These are phyloP conservation scores for Bothrops alternatus DNA, from an alignment of 2,797 vertebrate species.

Conservation along the genomic window DNA sequence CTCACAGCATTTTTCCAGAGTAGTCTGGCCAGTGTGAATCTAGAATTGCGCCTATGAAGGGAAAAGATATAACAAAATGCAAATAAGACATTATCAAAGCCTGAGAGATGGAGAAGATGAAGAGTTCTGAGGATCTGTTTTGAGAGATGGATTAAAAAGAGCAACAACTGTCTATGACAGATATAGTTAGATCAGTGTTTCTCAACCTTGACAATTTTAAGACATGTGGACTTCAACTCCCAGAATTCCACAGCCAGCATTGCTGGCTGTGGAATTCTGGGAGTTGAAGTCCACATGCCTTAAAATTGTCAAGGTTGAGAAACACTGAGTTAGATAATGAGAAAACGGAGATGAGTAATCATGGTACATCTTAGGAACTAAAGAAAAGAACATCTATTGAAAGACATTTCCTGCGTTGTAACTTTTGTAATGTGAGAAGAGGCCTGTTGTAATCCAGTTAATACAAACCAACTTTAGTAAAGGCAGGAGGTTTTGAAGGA, in stretches of 20 bases:
- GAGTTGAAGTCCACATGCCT: too few species aligned
- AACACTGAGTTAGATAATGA: not conserved
- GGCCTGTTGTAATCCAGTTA: not conserved
- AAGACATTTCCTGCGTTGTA: not conserved
- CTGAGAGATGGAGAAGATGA: not conserved
- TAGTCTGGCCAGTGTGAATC: not conserved
- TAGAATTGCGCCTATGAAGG: not conserved
- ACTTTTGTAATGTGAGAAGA: not conserved
- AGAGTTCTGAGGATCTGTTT: not conserved
- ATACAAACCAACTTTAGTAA: not conserved
- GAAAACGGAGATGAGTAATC: not conserved
- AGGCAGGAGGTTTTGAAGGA: not conserved
- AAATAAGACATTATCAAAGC: not conserved
- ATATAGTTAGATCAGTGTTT: not conserved
- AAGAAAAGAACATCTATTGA: not conserved
- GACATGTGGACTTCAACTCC: too few species aligned
- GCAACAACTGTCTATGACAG: not conserved
- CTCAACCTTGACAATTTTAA: too few species aligned
- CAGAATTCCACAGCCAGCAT: too few species aligned
- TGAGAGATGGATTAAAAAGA: not conserved
- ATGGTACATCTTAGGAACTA: not conserved
- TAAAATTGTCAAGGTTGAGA: too few species aligned
- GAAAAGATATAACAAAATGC: not conserved
- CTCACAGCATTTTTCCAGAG: not conserved
- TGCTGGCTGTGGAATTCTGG: too few species aligned